phyloP scores from a whole-genome alignment of 2,113 vertebrate genomes.

The Semnopithecus entellus region DNA sequence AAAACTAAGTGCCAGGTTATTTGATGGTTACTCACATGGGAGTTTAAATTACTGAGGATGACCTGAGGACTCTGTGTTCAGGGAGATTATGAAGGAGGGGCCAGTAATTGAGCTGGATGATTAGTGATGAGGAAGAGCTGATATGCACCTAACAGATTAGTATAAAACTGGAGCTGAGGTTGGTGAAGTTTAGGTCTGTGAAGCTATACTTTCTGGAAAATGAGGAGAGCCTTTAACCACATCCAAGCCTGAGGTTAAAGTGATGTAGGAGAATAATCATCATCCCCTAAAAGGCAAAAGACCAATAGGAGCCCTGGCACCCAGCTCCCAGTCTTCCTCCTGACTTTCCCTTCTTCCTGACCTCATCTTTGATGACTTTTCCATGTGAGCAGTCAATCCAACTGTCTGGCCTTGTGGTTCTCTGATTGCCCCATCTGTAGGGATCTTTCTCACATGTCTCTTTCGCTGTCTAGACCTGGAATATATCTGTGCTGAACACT shows the following conservation, averaged over 20 bases:
- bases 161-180: neutral
- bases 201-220: neutral
- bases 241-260: neutral
- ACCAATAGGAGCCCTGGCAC: neutral
- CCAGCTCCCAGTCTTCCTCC: neutral
- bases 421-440: neutral
- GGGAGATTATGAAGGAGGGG: neutral
- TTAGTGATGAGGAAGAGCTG: neutral
- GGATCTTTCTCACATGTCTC: neutral
- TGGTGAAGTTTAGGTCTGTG: neutral
- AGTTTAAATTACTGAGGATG: neutral
- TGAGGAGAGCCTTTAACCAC: neutral
- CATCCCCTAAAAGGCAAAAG: neutral
- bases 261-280: neutral
- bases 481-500: neutral
- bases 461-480: neutral
- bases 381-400: neutral
- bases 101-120: neutral
- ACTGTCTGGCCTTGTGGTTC: neutral
- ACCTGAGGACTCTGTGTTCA: neutral
- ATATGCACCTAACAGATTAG: neutral
- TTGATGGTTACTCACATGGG: neutral
- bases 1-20: neutral
- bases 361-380: neutral
- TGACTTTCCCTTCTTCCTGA: neutral